These are phyloP conservation scores for Tribolium freemani DNA, from an alignment of 2,888 invertebrate genomes.

Conservation along the genomic window DNA sequence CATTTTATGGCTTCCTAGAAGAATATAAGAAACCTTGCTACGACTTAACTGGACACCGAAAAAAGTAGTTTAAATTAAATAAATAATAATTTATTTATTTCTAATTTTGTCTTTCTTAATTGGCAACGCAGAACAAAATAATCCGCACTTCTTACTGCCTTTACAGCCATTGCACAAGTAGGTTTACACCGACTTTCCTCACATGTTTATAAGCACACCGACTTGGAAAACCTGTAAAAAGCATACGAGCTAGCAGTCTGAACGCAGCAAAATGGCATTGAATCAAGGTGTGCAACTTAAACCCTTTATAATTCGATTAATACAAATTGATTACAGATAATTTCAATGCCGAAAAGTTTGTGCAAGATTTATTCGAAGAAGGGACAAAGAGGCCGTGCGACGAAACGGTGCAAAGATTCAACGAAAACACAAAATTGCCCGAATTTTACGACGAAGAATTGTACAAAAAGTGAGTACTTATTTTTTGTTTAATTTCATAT, in stretches of 20 bases:
- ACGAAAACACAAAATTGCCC: constrained; percentile 51
- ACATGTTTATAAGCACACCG: constrained; percentile 1
- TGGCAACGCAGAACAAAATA: background rate
- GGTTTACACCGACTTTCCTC: constrained; percentile 20
- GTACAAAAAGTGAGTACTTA: constrained; percentile 22
- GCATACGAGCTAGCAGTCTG: background rate
- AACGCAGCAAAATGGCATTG: background rate
- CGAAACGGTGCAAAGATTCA: constrained; percentile 66
- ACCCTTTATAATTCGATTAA: background rate
- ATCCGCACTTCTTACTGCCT: background rate
- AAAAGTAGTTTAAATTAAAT: no score
- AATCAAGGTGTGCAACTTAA: background rate
- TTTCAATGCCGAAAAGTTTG: constrained; percentile 45
- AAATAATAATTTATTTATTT: background rate
- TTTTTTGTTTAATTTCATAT: background rate
- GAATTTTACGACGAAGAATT: constrained; percentile 19
- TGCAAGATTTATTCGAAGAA: constrained; percentile 65
- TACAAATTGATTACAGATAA: constrained; percentile 27
- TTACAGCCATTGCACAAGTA: constrained; percentile 16
- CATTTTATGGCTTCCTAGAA: background rate
- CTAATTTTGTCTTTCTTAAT: background rate
- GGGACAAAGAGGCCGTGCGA: constrained; percentile 69
- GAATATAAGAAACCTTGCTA: no score
- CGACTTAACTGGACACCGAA: no score
- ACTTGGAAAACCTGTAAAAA: background rate